Base-by-base conservation (phyloP, 2,797 vertebrate genomes). In the Lates japonicus region DNA sequence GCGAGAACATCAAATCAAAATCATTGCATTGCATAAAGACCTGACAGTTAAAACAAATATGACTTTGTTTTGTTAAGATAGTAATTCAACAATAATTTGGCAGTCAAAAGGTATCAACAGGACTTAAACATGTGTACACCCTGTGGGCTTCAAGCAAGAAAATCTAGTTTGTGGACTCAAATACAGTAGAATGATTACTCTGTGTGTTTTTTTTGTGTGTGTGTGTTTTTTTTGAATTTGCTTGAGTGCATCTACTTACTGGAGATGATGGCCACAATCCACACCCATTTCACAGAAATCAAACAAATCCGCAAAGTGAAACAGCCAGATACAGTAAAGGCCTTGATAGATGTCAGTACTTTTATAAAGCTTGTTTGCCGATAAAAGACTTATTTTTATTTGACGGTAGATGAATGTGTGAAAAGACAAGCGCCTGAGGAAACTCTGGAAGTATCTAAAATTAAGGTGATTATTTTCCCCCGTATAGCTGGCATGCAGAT, bases 401-500 rank as follows among this genome's bases (percentile, higher is more conserved):
- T 48, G 39, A 33, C 7, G n/a, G 51, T 35, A 79, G 64, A 80
- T 71, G 63, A 78, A 70, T 62, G 77, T 78, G 73, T 73, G 69
- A 75, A 82, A 86, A 88, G 78, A 85, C 19, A 57, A 76, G 57
- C 1, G 67, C 81, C 81, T n/a, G 65, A 72, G 80, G 81, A 66
- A 66, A 72, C 63, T 16, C 60, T 7, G n/a, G 19, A 58, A 39
- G 35, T 65, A 78, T 69, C 66, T 81, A 37, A 83, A 89, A 82
- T 81, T 79, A 83, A 84, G 80, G 75, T 75, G 71, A 89, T 87
- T 78, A 76, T 87, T 64, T 80, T 84, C 37, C 20, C 44, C 52
- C 57, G n/a, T 59, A 77, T 17, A 74, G 37, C n/a, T 78, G 76
- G 72, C 76, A 86, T 59, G 74, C 39, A 69, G 62, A 64, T 69